Evolutionary conservation across 2,888 invertebrate species (phyloP).

Genomic region (Empis stercorea): DNA sequence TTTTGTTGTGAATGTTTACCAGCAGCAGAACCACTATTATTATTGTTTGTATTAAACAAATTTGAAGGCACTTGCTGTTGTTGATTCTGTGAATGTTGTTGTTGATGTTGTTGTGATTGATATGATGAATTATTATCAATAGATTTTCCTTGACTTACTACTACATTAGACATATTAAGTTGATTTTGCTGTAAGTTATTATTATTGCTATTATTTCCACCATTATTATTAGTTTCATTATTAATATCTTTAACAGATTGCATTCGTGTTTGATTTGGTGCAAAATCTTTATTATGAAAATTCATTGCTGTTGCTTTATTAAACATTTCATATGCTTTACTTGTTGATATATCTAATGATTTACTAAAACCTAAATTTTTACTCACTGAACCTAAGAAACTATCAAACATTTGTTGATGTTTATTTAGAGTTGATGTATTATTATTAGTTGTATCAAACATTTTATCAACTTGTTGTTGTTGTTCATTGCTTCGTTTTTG

Average conservation of each 20-base stretch:
- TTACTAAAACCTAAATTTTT: slow-evolving; percentile 25
- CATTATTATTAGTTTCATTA: not conserved
- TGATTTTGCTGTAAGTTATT: slow-evolving; percentile 12
- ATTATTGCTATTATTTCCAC: slow-evolving; percentile 8
- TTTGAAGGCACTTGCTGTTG: slow-evolving; percentile 15
- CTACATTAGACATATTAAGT: slow-evolving; percentile 10
- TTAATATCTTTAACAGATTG: too few relatives aligned
- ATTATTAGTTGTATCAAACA: slow-evolving; percentile 14
- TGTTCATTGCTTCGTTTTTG: not conserved
- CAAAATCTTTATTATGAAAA: slow-evolving; percentile 29
- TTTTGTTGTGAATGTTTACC: slow-evolving; percentile 7
- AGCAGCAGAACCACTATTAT: too few relatives aligned
- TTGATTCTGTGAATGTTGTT: slow-evolving; percentile 15
- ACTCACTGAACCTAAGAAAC: slow-evolving; percentile 31
- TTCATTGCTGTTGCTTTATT: slow-evolving; percentile 35
- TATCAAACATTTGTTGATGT: slow-evolving; percentile 27
- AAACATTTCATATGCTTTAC: slow-evolving; percentile 36
- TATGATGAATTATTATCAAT: slow-evolving; percentile 7
- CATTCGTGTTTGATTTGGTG: slow-evolving; percentile 6
- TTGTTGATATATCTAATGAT: slow-evolving; percentile 25
- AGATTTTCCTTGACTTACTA: too few relatives aligned
- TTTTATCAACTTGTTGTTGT: slow-evolving; percentile 10
- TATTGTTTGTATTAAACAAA: not conserved
- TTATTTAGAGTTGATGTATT: slow-evolving; percentile 10
- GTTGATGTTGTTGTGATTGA: slow-evolving; percentile 16